Conservation (phyloP, 2,888 invertebrate genomes). For the Scaptomyza polygonia region DNA sequence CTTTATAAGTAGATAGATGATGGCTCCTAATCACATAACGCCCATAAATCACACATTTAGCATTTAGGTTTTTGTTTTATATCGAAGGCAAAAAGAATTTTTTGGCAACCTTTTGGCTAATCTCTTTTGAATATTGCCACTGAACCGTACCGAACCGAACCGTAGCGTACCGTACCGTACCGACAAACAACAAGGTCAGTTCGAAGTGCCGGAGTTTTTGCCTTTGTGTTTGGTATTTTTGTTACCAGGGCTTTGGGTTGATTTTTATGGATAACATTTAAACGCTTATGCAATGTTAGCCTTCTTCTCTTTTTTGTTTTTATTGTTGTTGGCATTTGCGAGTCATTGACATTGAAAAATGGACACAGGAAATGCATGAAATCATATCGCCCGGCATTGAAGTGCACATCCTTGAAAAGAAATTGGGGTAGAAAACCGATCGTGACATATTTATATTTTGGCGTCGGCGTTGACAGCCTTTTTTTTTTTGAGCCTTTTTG, state of each 20-base stretch:
- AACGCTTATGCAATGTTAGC: conserved; percentile 47
- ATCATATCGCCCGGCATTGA: conserved; percentile 43
- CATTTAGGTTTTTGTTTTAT: conserved; percentile 32
- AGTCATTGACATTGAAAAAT: conserved; percentile 49
- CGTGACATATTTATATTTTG: conserved; percentile 26
- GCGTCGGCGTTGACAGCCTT: conserved; percentile 60
- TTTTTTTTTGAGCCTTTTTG: conserved; percentile 53
- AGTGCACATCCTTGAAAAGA: conserved; percentile 55
- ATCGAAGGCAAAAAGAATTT: conserved; percentile 34
- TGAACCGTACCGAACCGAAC: too few species aligned
- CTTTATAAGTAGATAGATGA: conserved; percentile 34
- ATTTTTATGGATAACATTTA: conserved; percentile 16
- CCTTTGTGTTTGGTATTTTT: conserved; percentile 15
- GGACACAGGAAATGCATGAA: conserved; percentile 51
- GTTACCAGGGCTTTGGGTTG: conserved; percentile 11
- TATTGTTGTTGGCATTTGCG: conserved; percentile 18
- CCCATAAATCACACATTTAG: conserved; percentile 58
- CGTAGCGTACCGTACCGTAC: too few species aligned
- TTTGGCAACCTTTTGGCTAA: conserved; percentile 60
- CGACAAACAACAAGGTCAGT: conserved; percentile 58
- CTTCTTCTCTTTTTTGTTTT: conserved; percentile 8
- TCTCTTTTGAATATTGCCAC: conserved; percentile 65
- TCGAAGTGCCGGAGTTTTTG: not conserved
- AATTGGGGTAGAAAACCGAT: conserved; percentile 7
- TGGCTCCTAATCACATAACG: conserved; percentile 53